Percentiles rank a stretch among this genome's conserved stretches.
Evolutionary conservation across 2,888 invertebrate species (phyloP).

Genomic region (Melipona beecheii): DNA sequence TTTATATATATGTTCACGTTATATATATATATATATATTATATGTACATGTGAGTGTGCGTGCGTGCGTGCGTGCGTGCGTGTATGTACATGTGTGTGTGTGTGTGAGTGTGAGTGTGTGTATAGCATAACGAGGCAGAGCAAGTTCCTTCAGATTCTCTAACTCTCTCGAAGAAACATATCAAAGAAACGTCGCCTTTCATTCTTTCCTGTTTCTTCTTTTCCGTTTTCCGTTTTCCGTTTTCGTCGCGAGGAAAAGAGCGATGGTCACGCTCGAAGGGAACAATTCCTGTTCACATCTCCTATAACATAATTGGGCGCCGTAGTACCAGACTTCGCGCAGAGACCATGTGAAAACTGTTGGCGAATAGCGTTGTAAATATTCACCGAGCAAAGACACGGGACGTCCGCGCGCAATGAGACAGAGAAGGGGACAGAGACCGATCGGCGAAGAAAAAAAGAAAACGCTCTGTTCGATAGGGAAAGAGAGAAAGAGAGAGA

Average conservation of each 20-base stretch:
- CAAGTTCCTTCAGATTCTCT: constrained; percentile 67
- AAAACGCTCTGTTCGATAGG: not conserved
- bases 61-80: too few relatives aligned
- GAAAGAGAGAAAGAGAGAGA: constrained; percentile 2
- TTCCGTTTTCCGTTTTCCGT: constrained; percentile 38
- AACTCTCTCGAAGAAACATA: constrained; percentile 73
- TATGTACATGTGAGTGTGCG: too few relatives aligned
- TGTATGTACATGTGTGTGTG: not conserved
- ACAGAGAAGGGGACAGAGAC: not conserved
- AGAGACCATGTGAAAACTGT: constrained; percentile 48
- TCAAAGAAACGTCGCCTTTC: constrained; percentile 74
- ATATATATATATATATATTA: not conserved
- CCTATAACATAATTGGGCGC: constrained; percentile 14
- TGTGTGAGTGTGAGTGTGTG: not conserved
- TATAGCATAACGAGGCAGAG: constrained; percentile 41
- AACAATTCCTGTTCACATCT: constrained; percentile 23
- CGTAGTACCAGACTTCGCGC: constrained; percentile 30
- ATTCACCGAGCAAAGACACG: constrained; percentile 42
- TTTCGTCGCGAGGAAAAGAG: constrained; percentile 18
- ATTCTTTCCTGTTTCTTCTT: constrained; percentile 6
- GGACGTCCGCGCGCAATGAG: not conserved
- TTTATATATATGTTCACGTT: constrained; percentile 20
- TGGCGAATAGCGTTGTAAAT: constrained; percentile 51
- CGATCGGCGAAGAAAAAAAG: constrained; percentile 21
- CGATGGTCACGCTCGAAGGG: constrained; percentile 26